Conservation (phyloP, 2,113 vertebrate genomes). For the Cranoglanis bouderius region DNA sequence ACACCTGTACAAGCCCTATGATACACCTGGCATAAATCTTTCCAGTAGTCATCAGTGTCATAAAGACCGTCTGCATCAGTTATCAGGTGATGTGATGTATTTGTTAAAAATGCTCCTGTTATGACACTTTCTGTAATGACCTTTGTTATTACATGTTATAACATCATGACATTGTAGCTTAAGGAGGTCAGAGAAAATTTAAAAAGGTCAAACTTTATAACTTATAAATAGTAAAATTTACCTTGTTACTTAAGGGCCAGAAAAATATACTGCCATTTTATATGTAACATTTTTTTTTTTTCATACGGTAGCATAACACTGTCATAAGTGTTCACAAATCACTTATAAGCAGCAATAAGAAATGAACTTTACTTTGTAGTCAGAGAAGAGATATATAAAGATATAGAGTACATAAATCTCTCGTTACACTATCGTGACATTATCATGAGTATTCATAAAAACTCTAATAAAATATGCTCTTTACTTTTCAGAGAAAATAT, state of each 20-base stretch:
- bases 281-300: no score
- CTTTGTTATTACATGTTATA: background rate
- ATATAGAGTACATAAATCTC: no score
- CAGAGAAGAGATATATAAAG: no score
- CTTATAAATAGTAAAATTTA: no score
- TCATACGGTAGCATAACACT: background rate
- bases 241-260: no score
- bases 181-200: no score
- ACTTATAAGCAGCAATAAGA: background rate
- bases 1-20: background rate
- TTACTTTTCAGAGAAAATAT: no score
- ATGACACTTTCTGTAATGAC: background rate
- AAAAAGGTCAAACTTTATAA: no score
- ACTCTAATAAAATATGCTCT: no score
- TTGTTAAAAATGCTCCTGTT: background rate
- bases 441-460: no score
- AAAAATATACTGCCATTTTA: no score
- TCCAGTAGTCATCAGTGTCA: background rate
- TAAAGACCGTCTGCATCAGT: background rate
- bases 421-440: no score
- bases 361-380: background rate
- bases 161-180: background rate
- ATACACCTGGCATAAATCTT: background rate
- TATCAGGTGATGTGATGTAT: background rate
- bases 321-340: background rate